Evolutionary conservation across 2,797 vertebrate genomes (phyloP).

Genomic region (Clarias pachynema): DNA sequence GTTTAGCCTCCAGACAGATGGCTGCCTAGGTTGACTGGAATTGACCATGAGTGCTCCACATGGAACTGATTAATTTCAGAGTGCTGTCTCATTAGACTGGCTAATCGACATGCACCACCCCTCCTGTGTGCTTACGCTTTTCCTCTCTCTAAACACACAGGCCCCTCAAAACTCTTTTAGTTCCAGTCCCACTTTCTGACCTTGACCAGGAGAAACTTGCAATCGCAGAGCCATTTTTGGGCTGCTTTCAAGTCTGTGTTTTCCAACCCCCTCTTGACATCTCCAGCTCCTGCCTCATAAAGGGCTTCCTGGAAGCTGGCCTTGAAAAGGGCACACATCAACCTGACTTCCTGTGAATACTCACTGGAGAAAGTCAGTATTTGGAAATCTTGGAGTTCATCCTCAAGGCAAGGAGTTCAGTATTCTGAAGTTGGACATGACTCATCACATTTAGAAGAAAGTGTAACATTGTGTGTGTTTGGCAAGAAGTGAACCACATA

Average conservation of each 20-base stretch:
- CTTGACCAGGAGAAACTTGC: constrained; percentile 62
- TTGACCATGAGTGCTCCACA: constrained; percentile 75
- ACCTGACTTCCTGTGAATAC: constrained; percentile 33
- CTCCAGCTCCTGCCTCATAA: constrained; percentile 64
- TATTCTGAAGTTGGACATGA: constrained; percentile 10
- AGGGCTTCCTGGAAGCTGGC: constrained; percentile 62
- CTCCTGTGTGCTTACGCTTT: constrained; percentile 12
- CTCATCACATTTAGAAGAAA: constrained; percentile 11
- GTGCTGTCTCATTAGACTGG: constrained; percentile 76
- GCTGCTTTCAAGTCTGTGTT: constrained; percentile 61
- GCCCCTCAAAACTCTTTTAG: neutral
- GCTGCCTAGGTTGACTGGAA: constrained; percentile 70
- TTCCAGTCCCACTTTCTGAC: constrained; percentile 53
- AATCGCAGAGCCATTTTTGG: constrained; percentile 59
- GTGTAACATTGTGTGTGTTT: neutral
- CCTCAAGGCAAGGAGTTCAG: constrained; percentile 4
- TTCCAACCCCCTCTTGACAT: constrained; percentile 61
- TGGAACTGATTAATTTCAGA: constrained; percentile 81
- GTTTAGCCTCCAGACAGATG: constrained; percentile 62
- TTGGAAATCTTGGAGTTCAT: constrained; percentile 29
- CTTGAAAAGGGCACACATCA: constrained; percentile 16
- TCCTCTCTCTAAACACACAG: constrained; percentile 5
- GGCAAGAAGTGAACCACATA: constrained; percentile 6
- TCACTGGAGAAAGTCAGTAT: constrained; percentile 23
- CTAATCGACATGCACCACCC: constrained; percentile 70